Base-by-base conservation (phyloP, 2,888 invertebrate species). In the Reticulitermes lucifugus region DNA sequence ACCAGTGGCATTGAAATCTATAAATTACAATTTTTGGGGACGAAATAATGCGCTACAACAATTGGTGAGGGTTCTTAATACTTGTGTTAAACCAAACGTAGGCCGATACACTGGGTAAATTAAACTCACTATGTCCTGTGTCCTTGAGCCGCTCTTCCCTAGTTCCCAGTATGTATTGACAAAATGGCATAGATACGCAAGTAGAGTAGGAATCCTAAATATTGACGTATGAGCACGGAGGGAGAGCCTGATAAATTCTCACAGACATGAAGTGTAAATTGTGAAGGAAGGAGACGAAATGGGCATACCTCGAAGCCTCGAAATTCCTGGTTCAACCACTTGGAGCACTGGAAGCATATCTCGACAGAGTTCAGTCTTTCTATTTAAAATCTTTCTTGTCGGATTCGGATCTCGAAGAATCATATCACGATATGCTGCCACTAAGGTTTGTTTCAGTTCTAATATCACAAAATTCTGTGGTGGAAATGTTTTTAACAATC, bases 241-340 rank as follows among this genome's bases (percentile, higher is more conserved):
- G 14, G n/a, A 29, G 10, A 71, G 21, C 18, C 14, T 41, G 21
- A 12, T 46, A 46, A 46, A 46, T 35, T 46, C 46, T 46, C 46
- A 46, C 46, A 46, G 10, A 12, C 46, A 46, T 46, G 46, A 6
- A 12, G 46, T 46, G 46, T 46, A 55, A 14, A 18, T 18, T 55
- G 55, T 4, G 55, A 55, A 55, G 14, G 22, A 75, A 18, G 1
- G 4, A 6, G 51, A 55, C 2, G 55, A 18, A 55, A 55, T 55
- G 55, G 12, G 55, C 35, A 43, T 89, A 94, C 95, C 95, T 93
- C 93, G 93, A 0, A 94, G 92, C 88, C 95, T 92, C 10, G 95
- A 95, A 88, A 95, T 93, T 83, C 95, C 95, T 0, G 96, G 96
- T 86, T 95, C 95, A 3, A 96, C 90, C 55, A 92, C 92, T 86